These are phyloP conservation scores for Ptiloglossa arizonensis DNA, from an alignment of 1,140 invertebrate species.

Conservation along the genomic window DNA sequence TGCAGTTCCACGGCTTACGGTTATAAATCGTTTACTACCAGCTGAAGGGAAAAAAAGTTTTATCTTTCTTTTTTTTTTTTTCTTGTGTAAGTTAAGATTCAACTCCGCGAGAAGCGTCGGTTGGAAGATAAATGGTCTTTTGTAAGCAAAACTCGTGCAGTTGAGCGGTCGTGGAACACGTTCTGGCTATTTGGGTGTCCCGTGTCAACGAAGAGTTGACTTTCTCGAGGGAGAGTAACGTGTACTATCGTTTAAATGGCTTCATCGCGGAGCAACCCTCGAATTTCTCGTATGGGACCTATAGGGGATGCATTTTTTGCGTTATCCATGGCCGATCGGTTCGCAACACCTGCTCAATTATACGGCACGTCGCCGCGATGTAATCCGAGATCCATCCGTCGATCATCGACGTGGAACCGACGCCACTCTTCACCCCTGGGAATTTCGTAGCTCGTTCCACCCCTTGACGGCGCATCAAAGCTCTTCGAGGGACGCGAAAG, in stretches of 20 bases:
- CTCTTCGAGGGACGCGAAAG: slow-evolving; percentile 13
- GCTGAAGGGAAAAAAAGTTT: no score
- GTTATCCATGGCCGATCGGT: not conserved
- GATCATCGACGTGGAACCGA: slow-evolving; percentile 53
- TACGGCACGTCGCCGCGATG: slow-evolving; percentile 53
- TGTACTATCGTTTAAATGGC: not conserved
- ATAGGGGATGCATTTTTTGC: not conserved
- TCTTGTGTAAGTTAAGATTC: no score
- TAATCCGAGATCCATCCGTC: slow-evolving; percentile 65
- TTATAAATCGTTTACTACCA: no score
- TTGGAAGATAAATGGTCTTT: no score
- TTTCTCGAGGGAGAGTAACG: no score
- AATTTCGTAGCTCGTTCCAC: slow-evolving; percentile 40
- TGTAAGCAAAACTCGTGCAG: no score
- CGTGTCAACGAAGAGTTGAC: no score
- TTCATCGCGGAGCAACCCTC: not conserved
- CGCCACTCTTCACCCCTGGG: slow-evolving; percentile 23
- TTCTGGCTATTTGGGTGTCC: no score
- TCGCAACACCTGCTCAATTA: slow-evolving; percentile 63
- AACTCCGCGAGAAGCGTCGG: no score
- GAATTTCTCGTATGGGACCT: not conserved
- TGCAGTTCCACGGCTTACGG: no score
- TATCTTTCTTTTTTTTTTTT: no score
- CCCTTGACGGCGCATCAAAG: slow-evolving; percentile 25
- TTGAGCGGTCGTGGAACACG: no score